Evolutionary conservation across 2,113 vertebrate genomes (phyloP), one percentile per base, ranked within the genome.

Genomic region (Podarcis muralis): DNA sequence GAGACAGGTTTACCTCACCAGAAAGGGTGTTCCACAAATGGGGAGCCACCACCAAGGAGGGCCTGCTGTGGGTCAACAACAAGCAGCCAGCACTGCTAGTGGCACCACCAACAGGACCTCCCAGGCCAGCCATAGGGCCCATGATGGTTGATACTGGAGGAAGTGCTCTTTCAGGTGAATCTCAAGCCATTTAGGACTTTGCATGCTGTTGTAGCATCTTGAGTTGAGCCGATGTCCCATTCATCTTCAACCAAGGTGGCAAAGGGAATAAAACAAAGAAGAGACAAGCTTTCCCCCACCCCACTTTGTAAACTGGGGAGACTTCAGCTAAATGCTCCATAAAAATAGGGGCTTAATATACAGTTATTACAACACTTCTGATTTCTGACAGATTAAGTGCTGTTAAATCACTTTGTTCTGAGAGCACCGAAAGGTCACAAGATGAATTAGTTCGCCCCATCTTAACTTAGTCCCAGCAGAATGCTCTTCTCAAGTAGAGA

Each of bases 371-470:
- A 97, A 97, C 96, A 95, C 96, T 96, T 97, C 96, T 96, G 93
- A 95, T 96, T 97, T 95, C 95, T 97, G 97, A 97, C 96, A 97
- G 96, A 97, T 97, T 97, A 97, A 97, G 97, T 97, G 96, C 96
- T 97, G 96, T 97, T 97, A 97, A 97, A 97, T 97, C 97, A 97
- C 95, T 96, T 97, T 95, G 85, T 94, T 96, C 95, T 96, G 96
- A 97, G 96, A 94, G 96, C 95, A 90, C 94, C 95, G 94, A 96
- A 97, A 97, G 97, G 96, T 96, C 96, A 97, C 95, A 97, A 97
- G 96, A 97, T 97, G 94, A 97, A 97, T 97, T 96, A 96, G 96
- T 97, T 97, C 92, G 94, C 94, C 86, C 94, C 88, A 40, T 94
- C 96, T 96, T 96, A 96, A 93, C 95, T 93, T 91, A 88, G 94